A percentile compares a stretch with the other conserved stretches of the same genome.
These are phyloP conservation scores for Pachypanchax playfairii DNA, from an alignment of 2,113 vertebrate genomes.

Conservation along the genomic window DNA sequence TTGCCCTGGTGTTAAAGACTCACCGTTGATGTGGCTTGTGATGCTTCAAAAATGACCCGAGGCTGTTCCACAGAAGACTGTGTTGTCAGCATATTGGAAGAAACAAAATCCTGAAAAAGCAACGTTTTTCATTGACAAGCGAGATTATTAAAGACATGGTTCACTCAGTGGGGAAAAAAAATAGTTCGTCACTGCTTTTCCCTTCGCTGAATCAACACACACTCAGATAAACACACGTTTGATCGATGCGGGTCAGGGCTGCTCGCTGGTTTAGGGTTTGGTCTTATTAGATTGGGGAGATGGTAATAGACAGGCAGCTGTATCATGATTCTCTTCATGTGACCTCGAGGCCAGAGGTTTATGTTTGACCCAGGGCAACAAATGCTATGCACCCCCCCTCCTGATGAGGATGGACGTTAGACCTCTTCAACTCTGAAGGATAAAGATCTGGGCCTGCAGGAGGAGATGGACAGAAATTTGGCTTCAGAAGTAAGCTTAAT, in stretches of 20 bases:
- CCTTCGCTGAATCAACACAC: slow-evolving; percentile 18
- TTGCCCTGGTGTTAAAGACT: slow-evolving; percentile 52
- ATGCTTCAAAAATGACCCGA: slow-evolving; percentile 21
- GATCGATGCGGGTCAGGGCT: slow-evolving; percentile 61
- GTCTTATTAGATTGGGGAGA: slow-evolving; percentile 68
- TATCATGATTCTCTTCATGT: slow-evolving; percentile 57
- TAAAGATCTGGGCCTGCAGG: slow-evolving; percentile 24
- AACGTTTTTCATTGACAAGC: slow-evolving; percentile 41
- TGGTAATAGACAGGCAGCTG: slow-evolving; percentile 73
- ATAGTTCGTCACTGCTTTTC: slow-evolving; percentile 29
- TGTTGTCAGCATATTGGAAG: slow-evolving; percentile 17
- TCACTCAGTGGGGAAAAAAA: slow-evolving; percentile 37
- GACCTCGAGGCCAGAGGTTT: slow-evolving; percentile 57
- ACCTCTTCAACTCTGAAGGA: slow-evolving; percentile 34
- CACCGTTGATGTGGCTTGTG: slow-evolving; percentile 44
- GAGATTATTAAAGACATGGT: slow-evolving; percentile 40
- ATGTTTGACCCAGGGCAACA: slow-evolving; percentile 50
- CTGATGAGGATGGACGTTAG: slow-evolving; percentile 31
- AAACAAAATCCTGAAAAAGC: slow-evolving; percentile 34
- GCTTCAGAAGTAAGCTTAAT: slow-evolving; percentile 56
- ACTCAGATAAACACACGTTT: slow-evolving; percentile 20
- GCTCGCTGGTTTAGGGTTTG: slow-evolving; percentile 45
- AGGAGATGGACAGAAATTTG: slow-evolving; percentile 33
- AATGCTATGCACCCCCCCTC: slow-evolving; percentile 34
- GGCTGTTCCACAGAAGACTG: neutral